A percentile compares a stretch with the other conserved stretches of the same genome.
These are phyloP conservation scores for Plectrocnemia conspersa DNA, from an alignment of 1,140 invertebrate species.

Conservation along the genomic window DNA sequence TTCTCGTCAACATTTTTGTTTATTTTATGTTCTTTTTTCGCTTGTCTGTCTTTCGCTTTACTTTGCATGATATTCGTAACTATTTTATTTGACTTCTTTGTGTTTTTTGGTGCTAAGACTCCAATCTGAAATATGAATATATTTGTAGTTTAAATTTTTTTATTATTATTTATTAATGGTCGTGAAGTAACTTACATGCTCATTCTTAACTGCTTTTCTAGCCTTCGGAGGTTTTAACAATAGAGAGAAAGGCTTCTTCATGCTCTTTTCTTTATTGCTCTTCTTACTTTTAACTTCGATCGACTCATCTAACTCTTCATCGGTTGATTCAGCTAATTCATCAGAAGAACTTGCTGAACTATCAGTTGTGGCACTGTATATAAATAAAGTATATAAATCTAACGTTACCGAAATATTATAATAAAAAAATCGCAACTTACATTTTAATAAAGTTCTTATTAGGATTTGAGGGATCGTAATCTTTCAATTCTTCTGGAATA, in stretches of 20 bases:
- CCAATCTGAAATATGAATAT: conserved; percentile 24
- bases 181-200: conserved; percentile 17
- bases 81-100: conserved; percentile 10
- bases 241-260: conserved; percentile 19
- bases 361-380: not conserved
- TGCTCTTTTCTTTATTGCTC: conserved; percentile 25
- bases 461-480: conserved; percentile 12
- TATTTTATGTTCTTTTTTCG: not conserved
- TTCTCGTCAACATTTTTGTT: conserved; percentile 9
- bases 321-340: not conserved
- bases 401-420: not conserved
- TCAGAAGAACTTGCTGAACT: not conserved
- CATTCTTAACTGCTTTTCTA: conserved; percentile 14
- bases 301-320: conserved; percentile 5
- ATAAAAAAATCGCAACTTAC: not conserved
- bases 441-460: not conserved
- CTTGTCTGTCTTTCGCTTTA: not conserved
- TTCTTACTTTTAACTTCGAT: conserved; percentile 12
- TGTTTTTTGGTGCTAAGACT: conserved; percentile 10
- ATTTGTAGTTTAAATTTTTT: no score
- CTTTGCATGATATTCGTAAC: not conserved
- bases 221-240: conserved; percentile 16
- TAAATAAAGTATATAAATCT: not conserved
- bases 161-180: no score
- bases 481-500: conserved; percentile 40